A percentile compares a stretch with the other conserved stretches of the same genome.
Evolutionary conservation across 2,797 vertebrate species (phyloP).

Genomic region (Protonibea diacanthus): DNA sequence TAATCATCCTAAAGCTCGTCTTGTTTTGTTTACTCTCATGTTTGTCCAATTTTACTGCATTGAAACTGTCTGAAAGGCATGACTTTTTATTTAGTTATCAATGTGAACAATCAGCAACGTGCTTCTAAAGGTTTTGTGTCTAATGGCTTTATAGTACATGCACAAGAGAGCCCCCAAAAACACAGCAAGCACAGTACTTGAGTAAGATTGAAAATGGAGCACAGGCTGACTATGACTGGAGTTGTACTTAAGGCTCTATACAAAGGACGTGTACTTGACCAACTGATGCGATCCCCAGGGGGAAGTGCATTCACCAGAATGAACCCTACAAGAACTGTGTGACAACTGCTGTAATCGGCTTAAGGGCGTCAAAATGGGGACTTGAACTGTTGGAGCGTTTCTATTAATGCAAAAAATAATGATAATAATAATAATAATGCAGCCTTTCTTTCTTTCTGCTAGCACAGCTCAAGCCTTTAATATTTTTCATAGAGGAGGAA

Average conservation of each 20-base stretch:
- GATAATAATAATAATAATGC: constrained; percentile 35
- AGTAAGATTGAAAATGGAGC: constrained; percentile 14
- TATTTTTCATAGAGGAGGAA: constrained; percentile 24
- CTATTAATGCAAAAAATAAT: constrained; percentile 42
- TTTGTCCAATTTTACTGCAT: constrained; percentile 1
- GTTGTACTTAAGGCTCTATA: constrained; percentile 11
- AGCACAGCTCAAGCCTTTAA: constrained; percentile 14
- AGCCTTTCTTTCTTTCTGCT: constrained; percentile 26
- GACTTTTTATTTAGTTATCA: background rate
- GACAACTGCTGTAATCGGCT: constrained; percentile 46
- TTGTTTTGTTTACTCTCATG: background rate
- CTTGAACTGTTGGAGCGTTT: constrained; percentile 30
- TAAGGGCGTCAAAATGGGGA: constrained; percentile 32
- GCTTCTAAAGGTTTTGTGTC: background rate
- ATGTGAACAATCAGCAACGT: background rate
- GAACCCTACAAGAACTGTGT: constrained; percentile 27
- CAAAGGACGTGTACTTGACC: constrained; percentile 38
- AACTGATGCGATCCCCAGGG: constrained; percentile 30
- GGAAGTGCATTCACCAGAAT: constrained; percentile 38
- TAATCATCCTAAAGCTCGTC: background rate
- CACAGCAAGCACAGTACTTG: background rate
- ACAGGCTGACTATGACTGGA: background rate
- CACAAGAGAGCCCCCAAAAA: background rate
- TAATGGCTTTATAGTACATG: background rate
- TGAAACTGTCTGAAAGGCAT: background rate